Conservation (phyloP, 2,888 invertebrate genomes). For the Acanthosepion lycidas region DNA sequence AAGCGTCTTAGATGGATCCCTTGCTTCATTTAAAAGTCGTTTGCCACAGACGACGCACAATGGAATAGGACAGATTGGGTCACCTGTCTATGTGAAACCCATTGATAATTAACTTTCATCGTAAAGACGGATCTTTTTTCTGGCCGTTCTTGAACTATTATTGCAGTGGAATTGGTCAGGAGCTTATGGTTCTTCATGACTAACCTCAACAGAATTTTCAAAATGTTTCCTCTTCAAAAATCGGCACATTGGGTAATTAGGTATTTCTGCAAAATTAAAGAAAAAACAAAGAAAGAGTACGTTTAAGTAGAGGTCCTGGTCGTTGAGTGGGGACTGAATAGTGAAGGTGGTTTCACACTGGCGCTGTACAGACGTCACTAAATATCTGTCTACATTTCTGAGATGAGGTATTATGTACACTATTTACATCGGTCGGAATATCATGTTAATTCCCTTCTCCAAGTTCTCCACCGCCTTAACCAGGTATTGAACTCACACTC, state of each 20-base stretch:
- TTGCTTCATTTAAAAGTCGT: conserved; percentile 37
- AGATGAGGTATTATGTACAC: too few species aligned
- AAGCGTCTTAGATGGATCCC: not conserved
- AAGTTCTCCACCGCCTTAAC: too few species aligned
- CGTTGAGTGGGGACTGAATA: too few species aligned
- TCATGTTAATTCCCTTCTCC: too few species aligned
- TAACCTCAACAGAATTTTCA: conserved; percentile 15
- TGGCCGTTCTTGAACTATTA: not conserved
- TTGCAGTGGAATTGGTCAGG: not conserved
- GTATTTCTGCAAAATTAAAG: too few species aligned
- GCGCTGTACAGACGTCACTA: too few species aligned
- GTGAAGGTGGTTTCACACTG: too few species aligned
- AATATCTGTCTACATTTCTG: too few species aligned
- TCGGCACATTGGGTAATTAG: not conserved
- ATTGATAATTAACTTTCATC: not conserved
- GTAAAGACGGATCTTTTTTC: not conserved
- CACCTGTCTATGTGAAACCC: not conserved
- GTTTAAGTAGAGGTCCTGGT: too few species aligned
- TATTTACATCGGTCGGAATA: too few species aligned
- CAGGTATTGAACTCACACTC: too few species aligned
- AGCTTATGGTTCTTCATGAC: conserved; percentile 36
- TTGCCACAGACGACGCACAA: conserved; percentile 34
- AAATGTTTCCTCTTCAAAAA: not conserved
- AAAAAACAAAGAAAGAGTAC: too few species aligned
- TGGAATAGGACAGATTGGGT: not conserved